phyloP scores from a whole-genome alignment of 2,888 invertebrate species.

The Dicyrtoma fusca region DNA sequence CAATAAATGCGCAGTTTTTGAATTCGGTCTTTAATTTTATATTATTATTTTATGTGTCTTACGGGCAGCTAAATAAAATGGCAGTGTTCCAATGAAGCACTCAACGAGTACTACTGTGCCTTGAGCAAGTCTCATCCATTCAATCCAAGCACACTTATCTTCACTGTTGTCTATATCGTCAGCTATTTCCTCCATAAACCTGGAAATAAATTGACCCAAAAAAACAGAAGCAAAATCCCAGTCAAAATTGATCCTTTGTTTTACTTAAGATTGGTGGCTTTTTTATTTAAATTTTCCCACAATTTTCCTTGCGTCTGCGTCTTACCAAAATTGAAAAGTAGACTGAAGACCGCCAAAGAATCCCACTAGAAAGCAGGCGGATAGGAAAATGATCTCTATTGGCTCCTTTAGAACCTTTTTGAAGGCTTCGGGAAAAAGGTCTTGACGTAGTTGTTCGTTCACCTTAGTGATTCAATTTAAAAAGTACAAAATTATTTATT shows the following conservation, averaged over 20 bases:
- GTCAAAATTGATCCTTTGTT: too few species aligned
- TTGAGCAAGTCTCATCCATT: slow-evolving; percentile 12
- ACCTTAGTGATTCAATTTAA: neutral
- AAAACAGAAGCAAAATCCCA: too few species aligned
- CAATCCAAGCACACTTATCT: slow-evolving; percentile 4
- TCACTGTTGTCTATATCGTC: neutral
- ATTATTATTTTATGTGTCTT: too few species aligned
- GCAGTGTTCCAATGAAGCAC: neutral
- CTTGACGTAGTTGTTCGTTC: too few species aligned
- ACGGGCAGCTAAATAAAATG: too few species aligned
- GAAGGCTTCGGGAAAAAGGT: too few species aligned
- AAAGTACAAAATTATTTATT: too few species aligned
- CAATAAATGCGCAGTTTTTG: neutral
- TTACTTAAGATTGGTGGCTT: too few species aligned
- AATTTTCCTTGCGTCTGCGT: neutral
- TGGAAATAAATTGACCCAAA: neutral
- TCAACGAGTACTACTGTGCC: neutral
- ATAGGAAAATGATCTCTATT: neutral
- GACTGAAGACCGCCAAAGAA: slow-evolving; percentile 3
- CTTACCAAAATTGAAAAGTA: slow-evolving; percentile 19
- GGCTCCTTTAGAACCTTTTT: neutral
- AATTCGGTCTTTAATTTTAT: too few species aligned
- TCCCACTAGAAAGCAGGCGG: neutral
- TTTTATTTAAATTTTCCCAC: neutral
- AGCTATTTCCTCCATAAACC: slow-evolving; percentile 21